Evolutionary conservation across 1,140 invertebrate genomes (phyloP), one percentile per base, ranked within the genome.

Genomic region (Calephelis nemesis): DNA sequence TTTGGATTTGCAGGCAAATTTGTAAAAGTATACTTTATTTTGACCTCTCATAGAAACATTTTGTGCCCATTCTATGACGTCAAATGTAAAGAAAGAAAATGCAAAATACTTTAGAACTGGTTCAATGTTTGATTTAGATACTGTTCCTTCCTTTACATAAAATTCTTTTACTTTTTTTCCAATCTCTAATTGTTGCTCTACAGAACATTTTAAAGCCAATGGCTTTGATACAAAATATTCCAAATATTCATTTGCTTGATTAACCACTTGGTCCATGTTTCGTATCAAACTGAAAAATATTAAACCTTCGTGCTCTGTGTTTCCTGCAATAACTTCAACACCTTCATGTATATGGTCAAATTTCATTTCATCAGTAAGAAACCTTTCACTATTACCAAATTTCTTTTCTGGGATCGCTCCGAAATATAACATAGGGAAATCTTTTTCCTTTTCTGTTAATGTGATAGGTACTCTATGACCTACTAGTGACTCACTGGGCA

Each of bases 241-340:
- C 10, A 65, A 12, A 63, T 67, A 77, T 9, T 62, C 73, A 47
- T 82, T 81, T 0, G 73, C 71, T 45, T 74, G 68, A 7, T 72
- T 50, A 54, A 75, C 70, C 1, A 77, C 13, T 47, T 67, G 62
- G 7, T 75, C 49, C 7, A 72, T 11, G 47, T 75, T 47, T 0
- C 11, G 5, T 8, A 65, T 67, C 1, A 49, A 8, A 7, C 52
- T 50, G 8, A 85, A 47, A 54, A 62, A 68, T n/a, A 82, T 13
- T 15, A 75, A 30, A 13, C 79, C 82, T 70, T 86, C 84, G 30
- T 84, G 72, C 69, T 71, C 74, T 7, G 69, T 79, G 48, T 74
- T 81, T 8, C 83, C 84, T 45, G 72, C 77, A 4, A 88, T 81
- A n/a, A 88, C 67, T 60, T 86, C 75, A 7, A 86, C 74, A 7